Evolutionary conservation across 2,113 vertebrate species (phyloP).

Genomic region (Montifringilla adamsi): DNA sequence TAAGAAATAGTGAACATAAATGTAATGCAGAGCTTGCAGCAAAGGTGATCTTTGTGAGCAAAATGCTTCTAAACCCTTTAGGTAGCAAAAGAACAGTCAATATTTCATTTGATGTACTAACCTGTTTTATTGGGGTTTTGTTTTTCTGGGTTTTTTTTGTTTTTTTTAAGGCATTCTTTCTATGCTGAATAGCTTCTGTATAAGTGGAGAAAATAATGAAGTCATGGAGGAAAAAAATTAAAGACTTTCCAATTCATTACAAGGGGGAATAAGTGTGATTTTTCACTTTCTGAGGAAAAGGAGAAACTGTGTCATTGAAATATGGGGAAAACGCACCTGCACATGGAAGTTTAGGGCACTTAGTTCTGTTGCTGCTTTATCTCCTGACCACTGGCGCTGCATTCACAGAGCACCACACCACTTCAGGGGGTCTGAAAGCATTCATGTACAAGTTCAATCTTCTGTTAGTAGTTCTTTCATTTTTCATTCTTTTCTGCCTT

Average conservation of each 20-base stretch:
- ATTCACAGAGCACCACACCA: not conserved
- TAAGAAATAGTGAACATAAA: not conserved
- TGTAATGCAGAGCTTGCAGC: not conserved
- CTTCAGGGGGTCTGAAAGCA: not conserved
- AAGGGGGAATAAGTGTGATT: not conserved
- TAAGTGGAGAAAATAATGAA: not conserved
- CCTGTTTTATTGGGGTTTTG: not conserved
- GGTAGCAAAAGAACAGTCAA: not conserved
- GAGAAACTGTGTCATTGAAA: not conserved
- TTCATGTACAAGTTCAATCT: not conserved
- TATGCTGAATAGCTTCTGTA: not conserved
- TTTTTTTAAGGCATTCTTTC: not conserved
- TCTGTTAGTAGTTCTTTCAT: not conserved
- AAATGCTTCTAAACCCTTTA: not conserved
- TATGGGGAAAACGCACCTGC: not conserved
- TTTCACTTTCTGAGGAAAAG: not conserved
- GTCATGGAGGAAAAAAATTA: not conserved
- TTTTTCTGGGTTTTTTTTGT: not conserved
- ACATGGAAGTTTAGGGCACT: not conserved
- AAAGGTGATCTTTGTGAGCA: not conserved
- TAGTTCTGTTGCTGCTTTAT: not conserved
- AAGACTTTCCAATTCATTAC: not conserved
- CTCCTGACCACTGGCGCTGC: not conserved
- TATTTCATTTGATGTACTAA: not conserved
- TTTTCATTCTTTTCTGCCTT: not conserved